phyloP scores from a whole-genome alignment of 2,113 vertebrate genomes.

The Alethe castanea region DNA sequence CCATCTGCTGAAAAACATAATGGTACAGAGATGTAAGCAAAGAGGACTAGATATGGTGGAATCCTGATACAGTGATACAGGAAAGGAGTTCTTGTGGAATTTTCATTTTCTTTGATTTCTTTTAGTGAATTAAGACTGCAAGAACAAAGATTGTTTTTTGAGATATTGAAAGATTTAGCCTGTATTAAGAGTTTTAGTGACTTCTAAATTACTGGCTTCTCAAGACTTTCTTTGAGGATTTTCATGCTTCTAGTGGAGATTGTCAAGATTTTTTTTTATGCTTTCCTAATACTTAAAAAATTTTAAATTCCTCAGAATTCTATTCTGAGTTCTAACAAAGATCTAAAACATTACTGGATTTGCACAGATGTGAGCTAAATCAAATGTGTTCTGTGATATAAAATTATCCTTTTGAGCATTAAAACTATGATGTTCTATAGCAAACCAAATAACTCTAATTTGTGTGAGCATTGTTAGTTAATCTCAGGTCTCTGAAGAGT shows the following conservation, averaged over 20 bases:
- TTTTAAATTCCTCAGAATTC: background rate
- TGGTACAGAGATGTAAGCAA: background rate
- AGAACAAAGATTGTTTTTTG: background rate
- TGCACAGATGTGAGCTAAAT: background rate
- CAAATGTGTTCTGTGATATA: background rate
- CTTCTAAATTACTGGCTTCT: background rate
- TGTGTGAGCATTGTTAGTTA: background rate
- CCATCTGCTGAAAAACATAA: background rate
- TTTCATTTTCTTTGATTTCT: background rate
- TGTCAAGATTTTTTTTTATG: background rate
- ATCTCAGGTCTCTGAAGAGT: background rate
- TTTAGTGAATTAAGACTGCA: background rate
- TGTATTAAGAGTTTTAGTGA: background rate
- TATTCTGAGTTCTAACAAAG: background rate
- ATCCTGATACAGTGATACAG: background rate
- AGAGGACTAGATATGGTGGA: background rate
- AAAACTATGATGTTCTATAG: background rate
- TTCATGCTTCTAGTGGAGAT: background rate
- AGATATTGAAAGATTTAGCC: background rate
- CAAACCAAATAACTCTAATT: background rate
- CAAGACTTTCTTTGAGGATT: background rate
- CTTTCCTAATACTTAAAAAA: background rate
- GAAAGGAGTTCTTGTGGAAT: background rate
- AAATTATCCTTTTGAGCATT: background rate
- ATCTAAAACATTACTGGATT: background rate